Evolutionary conservation across 2,888 invertebrate genomes (phyloP).

Genomic region (Amorpha juglandis): DNA sequence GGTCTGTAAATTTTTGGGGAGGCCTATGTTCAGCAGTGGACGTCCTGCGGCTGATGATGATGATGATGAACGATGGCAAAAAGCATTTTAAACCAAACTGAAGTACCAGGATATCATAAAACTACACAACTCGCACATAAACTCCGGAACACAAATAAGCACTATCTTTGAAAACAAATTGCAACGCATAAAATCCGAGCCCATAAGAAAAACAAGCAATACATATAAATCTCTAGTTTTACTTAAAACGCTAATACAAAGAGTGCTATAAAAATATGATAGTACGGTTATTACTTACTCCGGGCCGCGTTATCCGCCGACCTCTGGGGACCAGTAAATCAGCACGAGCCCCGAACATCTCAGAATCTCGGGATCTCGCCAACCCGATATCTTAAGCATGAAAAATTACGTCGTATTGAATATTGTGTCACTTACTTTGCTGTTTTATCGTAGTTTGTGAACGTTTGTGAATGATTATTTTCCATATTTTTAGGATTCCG

Average conservation of each 20-base stretch:
- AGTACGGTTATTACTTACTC: slow-evolving; percentile 62
- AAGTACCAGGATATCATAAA: background rate
- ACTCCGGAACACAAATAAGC: slow-evolving; percentile 20
- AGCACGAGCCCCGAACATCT: slow-evolving; percentile 67
- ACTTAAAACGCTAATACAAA: slow-evolving; percentile 56
- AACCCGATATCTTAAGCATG: slow-evolving; percentile 55
- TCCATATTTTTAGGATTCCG: background rate
- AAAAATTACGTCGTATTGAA: slow-evolving; percentile 52
- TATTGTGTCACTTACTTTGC: slow-evolving; percentile 30
- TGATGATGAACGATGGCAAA: too few relatives aligned
- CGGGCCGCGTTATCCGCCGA: slow-evolving; percentile 44
- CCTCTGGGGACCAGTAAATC: slow-evolving; percentile 62
- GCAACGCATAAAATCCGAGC: slow-evolving; percentile 17
- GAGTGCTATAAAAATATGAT: slow-evolving; percentile 63
- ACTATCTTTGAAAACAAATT: slow-evolving; percentile 26
- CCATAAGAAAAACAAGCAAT: slow-evolving; percentile 37
- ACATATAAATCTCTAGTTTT: slow-evolving; percentile 52
- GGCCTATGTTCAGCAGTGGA: too few relatives aligned
- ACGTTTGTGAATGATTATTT: background rate
- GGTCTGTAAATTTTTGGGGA: too few relatives aligned
- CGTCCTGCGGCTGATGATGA: too few relatives aligned
- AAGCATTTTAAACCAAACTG: too few relatives aligned
- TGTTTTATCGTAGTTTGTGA: slow-evolving; percentile 2
- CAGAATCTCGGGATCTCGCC: slow-evolving; percentile 63
- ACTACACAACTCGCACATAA: background rate